A percentile compares a stretch with the other conserved stretches of the same genome.
Conservation (phyloP, 2,113 vertebrate species). For the Apteryx mantelli region DNA sequence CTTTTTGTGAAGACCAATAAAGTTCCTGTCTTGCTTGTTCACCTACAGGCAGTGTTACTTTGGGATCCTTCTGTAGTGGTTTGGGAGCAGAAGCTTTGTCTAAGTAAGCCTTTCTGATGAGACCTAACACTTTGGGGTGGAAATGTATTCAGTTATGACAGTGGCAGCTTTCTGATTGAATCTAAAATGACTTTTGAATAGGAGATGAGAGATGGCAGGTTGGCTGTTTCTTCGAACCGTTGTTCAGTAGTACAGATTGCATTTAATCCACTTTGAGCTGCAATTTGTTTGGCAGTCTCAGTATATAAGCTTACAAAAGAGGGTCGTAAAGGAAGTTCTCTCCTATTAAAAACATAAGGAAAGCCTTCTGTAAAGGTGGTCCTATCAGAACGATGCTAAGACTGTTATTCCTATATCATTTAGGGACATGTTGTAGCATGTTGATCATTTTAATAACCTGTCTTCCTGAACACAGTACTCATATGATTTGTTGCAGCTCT, state of each 20-base stretch:
- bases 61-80: not conserved
- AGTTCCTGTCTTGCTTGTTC: not conserved
- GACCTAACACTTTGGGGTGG: not conserved
- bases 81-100: accelerated
- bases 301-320: not conserved
- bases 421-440: not conserved
- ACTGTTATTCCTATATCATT: accelerated
- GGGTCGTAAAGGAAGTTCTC: not conserved
- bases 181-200: not conserved
- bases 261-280: not conserved
- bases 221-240: not conserved
- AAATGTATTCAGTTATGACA: not conserved
- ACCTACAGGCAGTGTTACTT: not conserved
- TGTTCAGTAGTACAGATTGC: not conserved
- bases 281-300: not conserved
- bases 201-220: not conserved
- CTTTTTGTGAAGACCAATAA: not conserved
- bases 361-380: not conserved
- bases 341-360: not conserved
- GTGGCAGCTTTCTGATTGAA: not conserved
- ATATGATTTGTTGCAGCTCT: not conserved
- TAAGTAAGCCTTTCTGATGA: not conserved
- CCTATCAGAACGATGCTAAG: not conserved
- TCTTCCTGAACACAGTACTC: not conserved
- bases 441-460: not conserved